Percentiles rank a stretch among this genome's conserved stretches.
Conservation (phyloP, 30 jellyfish, hydroid and myxozoan species). For the Chironex yamaguchii region DNA sequence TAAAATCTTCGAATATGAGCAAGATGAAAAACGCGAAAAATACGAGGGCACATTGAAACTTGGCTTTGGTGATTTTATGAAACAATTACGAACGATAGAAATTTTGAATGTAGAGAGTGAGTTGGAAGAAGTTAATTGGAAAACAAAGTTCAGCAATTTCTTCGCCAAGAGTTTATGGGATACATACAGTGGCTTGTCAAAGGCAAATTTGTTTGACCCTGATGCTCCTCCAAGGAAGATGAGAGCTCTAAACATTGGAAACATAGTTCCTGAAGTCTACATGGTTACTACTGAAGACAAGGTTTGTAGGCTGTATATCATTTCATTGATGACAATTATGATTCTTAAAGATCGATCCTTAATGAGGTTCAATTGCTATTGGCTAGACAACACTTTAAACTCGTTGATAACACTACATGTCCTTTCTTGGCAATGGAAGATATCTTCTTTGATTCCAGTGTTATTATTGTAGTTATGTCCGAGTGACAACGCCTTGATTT, state of each 20-base stretch:
- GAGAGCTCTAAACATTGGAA: conserved; percentile 60
- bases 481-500: no score
- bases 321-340: no score
- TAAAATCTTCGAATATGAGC: conserved; percentile 36
- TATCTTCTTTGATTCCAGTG: no score
- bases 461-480: no score
- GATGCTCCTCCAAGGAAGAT: conserved; percentile 69
- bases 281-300: conserved; percentile 67
- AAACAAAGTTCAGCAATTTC: conserved; percentile 64
- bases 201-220: conserved; percentile 62
- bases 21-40: background rate
- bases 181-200: conserved; percentile 69
- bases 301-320: no score
- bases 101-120: conserved; percentile 53
- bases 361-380: no score
- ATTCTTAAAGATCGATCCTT: no score
- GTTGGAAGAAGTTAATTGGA: conserved; percentile 50
- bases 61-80: conserved; percentile 42
- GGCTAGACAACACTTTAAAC: no score
- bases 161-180: conserved; percentile 74
- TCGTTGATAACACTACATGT: no score
- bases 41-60: conserved; percentile 63
- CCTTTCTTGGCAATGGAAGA: no score
- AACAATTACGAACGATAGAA: conserved; percentile 65
- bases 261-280: conserved; percentile 28